Percentiles rank a stretch among this genome's conserved stretches.
Evolutionary conservation across 92 coral and sea anemone species (phyloP).

Genomic region (Chrysogorgia sp.): DNA sequence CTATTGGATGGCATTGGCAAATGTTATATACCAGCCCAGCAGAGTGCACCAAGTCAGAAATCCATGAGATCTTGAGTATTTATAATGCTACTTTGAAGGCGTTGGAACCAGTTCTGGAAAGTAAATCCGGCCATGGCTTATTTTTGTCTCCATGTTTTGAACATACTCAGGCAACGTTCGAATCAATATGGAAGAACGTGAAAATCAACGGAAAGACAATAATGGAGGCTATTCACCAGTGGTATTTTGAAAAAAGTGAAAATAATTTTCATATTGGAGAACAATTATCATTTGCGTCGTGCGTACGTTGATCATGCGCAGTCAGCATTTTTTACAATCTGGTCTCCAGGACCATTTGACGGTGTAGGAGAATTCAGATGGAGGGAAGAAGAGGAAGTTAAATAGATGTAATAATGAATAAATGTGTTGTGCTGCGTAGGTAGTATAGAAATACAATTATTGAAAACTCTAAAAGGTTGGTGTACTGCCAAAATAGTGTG

Average conservation of each 20-base stretch:
- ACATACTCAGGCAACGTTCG: constrained; percentile 87
- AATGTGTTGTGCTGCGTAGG: no score
- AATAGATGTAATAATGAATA: no score
- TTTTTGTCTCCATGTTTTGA: constrained; percentile 88
- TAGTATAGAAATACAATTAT: no score
- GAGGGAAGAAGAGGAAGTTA: no score
- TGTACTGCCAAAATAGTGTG: no score
- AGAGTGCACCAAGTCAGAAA: constrained; percentile 80
- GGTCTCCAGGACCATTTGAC: not conserved
- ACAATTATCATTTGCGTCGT: constrained; percentile 16
- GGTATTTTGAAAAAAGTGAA: constrained; percentile 76
- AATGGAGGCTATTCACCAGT: constrained; percentile 79
- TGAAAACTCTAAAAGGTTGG: not conserved
- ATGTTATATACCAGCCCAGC: constrained; percentile 85
- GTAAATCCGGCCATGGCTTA: constrained; percentile 62
- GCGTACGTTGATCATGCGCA: constrained; percentile 5
- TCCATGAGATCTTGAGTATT: constrained; percentile 63
- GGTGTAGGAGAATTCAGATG: no score
- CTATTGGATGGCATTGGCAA: constrained; percentile 12
- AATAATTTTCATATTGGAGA: constrained; percentile 68
- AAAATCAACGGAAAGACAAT: constrained; percentile 72
- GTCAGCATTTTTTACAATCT: not conserved
- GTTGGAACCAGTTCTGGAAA: constrained; percentile 76
- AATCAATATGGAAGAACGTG: constrained; percentile 78
- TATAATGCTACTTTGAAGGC: constrained; percentile 79